These are phyloP conservation scores for Galerucella pusilla DNA, from an alignment of 2,888 invertebrate genomes.

Conservation along the genomic window DNA sequence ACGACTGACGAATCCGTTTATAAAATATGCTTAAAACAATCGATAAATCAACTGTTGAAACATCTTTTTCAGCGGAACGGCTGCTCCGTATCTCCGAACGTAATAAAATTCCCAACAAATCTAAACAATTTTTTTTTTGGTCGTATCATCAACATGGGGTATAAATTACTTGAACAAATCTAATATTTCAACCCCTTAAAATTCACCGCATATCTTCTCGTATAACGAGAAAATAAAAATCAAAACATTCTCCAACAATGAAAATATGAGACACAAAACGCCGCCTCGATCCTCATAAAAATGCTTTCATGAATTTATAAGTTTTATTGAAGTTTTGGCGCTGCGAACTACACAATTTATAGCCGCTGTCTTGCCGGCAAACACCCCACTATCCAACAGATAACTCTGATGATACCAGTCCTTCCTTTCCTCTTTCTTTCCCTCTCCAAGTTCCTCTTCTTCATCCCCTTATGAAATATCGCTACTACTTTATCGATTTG, in stretches of 20 bases:
- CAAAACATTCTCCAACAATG: constrained; percentile 39
- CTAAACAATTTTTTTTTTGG: constrained; percentile 17
- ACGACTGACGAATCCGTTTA: too few species aligned
- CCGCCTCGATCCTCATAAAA: constrained; percentile 37
- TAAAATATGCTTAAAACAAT: neutral
- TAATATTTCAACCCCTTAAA: constrained; percentile 37
- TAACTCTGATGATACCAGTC: constrained; percentile 17
- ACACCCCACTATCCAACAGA: constrained; percentile 27
- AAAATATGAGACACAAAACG: constrained; percentile 36
- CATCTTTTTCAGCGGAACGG: neutral
- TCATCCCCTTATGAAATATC: constrained; percentile 24
- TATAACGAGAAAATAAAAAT: constrained; percentile 39
- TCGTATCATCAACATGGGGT: constrained; percentile 31
- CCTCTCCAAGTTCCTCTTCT: neutral
- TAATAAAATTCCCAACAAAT: constrained; percentile 19
- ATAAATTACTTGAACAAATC: constrained; percentile 35
- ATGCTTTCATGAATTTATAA: constrained; percentile 44
- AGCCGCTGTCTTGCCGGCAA: constrained; percentile 25
- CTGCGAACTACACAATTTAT: constrained; percentile 35
- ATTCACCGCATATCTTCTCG: constrained; percentile 35
- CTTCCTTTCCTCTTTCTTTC: constrained; percentile 21
- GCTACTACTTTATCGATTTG: constrained; percentile 33
- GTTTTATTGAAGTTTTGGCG: constrained; percentile 43
- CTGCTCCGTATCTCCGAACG: constrained; percentile 8
- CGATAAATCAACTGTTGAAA: constrained; percentile 5